Percentiles rank a stretch among this genome's conserved stretches.
These are phyloP conservation scores for Perodicticus potto DNA, from an alignment of 2,797 vertebrate species.

Conservation along the genomic window DNA sequence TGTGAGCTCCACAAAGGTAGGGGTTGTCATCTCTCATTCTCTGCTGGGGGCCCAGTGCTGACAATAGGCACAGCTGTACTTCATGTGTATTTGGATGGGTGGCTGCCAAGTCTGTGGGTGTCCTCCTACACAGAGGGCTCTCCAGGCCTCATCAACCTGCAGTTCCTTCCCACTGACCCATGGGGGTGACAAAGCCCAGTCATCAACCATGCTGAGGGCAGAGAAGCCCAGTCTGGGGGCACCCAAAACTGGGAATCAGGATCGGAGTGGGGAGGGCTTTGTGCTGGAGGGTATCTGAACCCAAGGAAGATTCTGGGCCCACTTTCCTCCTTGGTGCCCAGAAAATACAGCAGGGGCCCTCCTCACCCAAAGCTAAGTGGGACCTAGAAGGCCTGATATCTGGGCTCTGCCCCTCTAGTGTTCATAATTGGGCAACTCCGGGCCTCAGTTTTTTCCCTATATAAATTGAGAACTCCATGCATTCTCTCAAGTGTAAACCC, in stretches of 20 bases:
- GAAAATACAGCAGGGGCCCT: neutral
- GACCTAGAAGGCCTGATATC: neutral
- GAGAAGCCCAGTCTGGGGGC: neutral
- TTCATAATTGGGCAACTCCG: neutral
- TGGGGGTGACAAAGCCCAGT: neutral
- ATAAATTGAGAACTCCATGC: neutral
- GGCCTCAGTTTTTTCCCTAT: neutral
- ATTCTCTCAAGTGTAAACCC: neutral
- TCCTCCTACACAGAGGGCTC: neutral
- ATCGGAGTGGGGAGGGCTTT: neutral
- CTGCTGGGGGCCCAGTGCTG: too few relatives aligned
- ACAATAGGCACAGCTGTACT: neutral
- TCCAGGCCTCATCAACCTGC: neutral
- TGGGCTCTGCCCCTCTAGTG: neutral
- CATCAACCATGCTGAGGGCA: neutral
- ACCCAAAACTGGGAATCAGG: neutral
- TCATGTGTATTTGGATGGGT: rapidly evolving
- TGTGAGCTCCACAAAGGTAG: neutral
- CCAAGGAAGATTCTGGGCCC: neutral
- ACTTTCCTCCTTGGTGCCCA: neutral
- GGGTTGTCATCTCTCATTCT: neutral
- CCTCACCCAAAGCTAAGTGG: neutral
- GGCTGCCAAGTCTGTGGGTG: rapidly evolving
- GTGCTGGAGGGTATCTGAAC: neutral
- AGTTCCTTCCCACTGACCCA: neutral